Evolutionary conservation across 64 coral and sea anemone genomes (phyloP).

Genomic region (Acropora tenuis): DNA sequence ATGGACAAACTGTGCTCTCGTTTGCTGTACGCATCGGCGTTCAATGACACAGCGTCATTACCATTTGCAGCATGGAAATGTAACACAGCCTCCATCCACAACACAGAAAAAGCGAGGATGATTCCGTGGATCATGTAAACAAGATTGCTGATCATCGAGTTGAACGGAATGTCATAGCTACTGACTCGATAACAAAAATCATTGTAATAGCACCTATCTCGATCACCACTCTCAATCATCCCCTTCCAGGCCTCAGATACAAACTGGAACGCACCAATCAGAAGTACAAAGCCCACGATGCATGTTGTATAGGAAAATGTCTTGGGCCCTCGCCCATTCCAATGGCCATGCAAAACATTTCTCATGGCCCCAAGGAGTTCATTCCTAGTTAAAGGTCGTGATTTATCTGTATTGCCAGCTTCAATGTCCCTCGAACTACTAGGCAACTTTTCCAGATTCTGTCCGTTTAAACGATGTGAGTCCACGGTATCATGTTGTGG

Average conservation of each 20-base stretch:
- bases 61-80: too few relatives aligned
- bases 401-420: not conserved
- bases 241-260: conserved; percentile 45
- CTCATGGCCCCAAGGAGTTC: conserved; percentile 21
- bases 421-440: not conserved
- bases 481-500: not conserved
- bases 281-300: conserved; percentile 69
- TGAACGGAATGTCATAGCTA: conserved; percentile 71
- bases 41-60: too few relatives aligned
- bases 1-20: conserved; percentile 75
- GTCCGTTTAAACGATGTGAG: not conserved
- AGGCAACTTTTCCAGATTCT: conserved; percentile 22
- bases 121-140: conserved; percentile 80
- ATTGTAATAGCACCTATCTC: conserved; percentile 62
- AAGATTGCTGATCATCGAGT: conserved; percentile 87
- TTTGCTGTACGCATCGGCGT: conserved; percentile 34
- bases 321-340: conserved; percentile 51
- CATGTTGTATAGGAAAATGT: conserved; percentile 70
- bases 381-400: not conserved
- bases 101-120: conserved; percentile 74
- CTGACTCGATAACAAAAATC: conserved; percentile 70
- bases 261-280: conserved; percentile 71
- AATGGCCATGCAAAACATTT: conserved; percentile 40
- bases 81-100: conserved; percentile 71
- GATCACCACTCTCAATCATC: conserved; percentile 33